Evolutionary conservation across 2,113 vertebrate genomes (phyloP).

Genomic region (Coptodon rendalli): DNA sequence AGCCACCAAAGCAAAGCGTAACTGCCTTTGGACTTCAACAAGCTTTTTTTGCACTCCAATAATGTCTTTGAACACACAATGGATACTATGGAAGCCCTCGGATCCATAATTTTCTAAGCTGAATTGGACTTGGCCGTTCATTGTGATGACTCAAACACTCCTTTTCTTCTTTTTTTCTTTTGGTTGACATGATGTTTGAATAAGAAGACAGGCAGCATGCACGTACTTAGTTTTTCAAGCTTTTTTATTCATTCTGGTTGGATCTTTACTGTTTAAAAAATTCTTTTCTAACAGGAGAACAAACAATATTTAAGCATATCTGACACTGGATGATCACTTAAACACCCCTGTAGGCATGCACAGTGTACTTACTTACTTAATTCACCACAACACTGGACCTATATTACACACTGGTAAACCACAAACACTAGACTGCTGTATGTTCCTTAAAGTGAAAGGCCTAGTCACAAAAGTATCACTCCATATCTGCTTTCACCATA

Average conservation of each 20-base stretch:
- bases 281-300: background rate
- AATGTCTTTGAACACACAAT: background rate
- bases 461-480: background rate
- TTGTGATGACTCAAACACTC: background rate
- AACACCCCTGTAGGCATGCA: background rate
- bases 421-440: background rate
- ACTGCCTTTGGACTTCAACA: background rate
- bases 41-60: background rate
- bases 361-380: background rate
- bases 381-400: background rate
- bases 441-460: background rate
- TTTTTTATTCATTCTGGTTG: background rate
- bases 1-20: background rate
- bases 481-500: background rate
- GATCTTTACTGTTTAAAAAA: background rate
- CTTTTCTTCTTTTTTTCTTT: background rate
- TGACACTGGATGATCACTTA: background rate
- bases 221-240: background rate
- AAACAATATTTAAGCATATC: background rate
- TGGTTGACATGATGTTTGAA: background rate
- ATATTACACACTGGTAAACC: background rate
- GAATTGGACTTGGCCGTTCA: background rate
- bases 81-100: background rate
- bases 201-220: background rate
- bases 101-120: background rate